phyloP scores from a whole-genome alignment of 2,888 invertebrate genomes.

The Petrolisthes cinctipes region DNA sequence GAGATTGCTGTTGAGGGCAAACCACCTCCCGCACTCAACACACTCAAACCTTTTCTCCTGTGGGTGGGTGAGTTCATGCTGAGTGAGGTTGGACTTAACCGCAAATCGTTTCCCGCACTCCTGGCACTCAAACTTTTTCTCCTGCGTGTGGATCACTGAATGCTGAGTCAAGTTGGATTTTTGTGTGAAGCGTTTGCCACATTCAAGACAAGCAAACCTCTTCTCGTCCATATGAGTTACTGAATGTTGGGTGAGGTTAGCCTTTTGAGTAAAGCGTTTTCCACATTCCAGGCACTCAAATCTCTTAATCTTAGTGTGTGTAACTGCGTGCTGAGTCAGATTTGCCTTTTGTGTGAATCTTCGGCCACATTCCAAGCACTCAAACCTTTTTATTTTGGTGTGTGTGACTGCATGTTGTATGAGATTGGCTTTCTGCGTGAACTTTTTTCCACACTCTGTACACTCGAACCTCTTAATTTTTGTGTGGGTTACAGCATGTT shows the following conservation, averaged over 20 bases:
- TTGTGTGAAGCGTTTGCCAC: slow-evolving; percentile 36
- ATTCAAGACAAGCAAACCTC: slow-evolving; percentile 31
- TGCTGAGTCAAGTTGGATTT: slow-evolving; percentile 29
- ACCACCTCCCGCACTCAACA: slow-evolving; percentile 26
- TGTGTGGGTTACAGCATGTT: slow-evolving; percentile 7
- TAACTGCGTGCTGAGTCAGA: slow-evolving; percentile 6
- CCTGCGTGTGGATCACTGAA: slow-evolving; percentile 27
- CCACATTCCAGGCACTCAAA: slow-evolving; percentile 28
- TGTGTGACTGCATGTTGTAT: slow-evolving; percentile 8
- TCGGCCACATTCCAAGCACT: slow-evolving; percentile 36
- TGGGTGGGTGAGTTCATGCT: slow-evolving; percentile 27
- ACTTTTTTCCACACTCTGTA: slow-evolving; percentile 20
- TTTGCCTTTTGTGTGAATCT: slow-evolving; percentile 29
- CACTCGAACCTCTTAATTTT: slow-evolving; percentile 18
- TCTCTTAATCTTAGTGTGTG: slow-evolving; percentile 27
- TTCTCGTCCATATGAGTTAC: slow-evolving; percentile 25
- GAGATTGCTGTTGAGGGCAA: slow-evolving; percentile 17
- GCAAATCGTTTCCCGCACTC: slow-evolving; percentile 40
- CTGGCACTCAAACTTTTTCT: slow-evolving; percentile 37
- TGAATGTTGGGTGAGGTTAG: slow-evolving; percentile 30
- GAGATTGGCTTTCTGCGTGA: slow-evolving; percentile 14
- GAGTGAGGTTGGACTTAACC: slow-evolving; percentile 14
- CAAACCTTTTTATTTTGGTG: slow-evolving; percentile 20
- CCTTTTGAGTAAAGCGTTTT: slow-evolving; percentile 27
- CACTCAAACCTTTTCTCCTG: slow-evolving; percentile 34